These are phyloP conservation scores for Dione juno DNA, from an alignment of 2,888 invertebrate genomes.

Conservation along the genomic window DNA sequence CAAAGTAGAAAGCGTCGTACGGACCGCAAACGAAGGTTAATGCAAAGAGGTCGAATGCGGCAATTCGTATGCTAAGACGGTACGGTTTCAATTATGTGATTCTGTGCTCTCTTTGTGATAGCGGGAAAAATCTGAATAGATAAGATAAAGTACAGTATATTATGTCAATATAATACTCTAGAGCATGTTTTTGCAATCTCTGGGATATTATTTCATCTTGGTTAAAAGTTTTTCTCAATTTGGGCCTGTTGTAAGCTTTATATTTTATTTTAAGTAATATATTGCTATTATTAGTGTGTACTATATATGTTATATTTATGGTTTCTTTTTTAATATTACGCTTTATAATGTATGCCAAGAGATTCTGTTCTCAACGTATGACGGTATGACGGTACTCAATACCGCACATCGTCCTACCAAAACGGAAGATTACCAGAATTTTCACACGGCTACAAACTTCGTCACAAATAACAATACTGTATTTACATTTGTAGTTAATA, in stretches of 20 bases:
- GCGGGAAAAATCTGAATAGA: slow-evolving; percentile 25
- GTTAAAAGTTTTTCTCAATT: neutral
- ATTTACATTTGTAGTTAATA: neutral
- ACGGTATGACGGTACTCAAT: too few species aligned
- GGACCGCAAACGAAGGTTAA: slow-evolving; percentile 29
- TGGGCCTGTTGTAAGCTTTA: too few species aligned
- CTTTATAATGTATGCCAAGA: too few species aligned
- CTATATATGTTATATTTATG: too few species aligned
- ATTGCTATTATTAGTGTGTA: too few species aligned
- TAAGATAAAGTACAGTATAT: slow-evolving; percentile 9
- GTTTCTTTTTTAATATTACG: too few species aligned
- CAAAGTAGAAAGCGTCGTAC: slow-evolving; percentile 16
- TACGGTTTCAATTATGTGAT: slow-evolving; percentile 36
- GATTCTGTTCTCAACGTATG: too few species aligned
- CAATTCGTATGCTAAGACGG: slow-evolving; percentile 35
- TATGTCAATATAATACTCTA: slow-evolving; percentile 6
- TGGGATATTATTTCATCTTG: neutral
- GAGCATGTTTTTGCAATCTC: neutral
- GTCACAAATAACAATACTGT: too few species aligned
- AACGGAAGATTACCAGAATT: too few species aligned
- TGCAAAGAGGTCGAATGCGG: slow-evolving; percentile 19
- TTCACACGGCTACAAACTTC: too few species aligned
- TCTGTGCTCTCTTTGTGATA: slow-evolving; percentile 24
- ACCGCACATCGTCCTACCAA: too few species aligned
- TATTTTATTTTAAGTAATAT: too few species aligned